These are phyloP conservation scores for Oscheius sp. DNA, from an alignment of 2,888 invertebrate species.

Conservation along the genomic window DNA sequence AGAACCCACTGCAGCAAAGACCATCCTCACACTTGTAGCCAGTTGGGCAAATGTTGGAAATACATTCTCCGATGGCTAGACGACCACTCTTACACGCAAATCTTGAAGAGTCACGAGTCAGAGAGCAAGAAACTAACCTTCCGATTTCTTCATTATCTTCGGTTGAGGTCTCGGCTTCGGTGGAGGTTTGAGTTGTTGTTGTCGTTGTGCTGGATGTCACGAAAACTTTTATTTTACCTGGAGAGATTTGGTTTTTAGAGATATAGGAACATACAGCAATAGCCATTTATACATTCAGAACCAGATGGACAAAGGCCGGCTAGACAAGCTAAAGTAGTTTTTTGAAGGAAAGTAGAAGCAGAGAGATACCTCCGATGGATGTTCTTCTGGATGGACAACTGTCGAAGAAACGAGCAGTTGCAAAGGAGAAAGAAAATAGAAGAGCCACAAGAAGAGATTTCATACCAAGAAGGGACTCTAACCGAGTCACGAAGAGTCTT, in stretches of 20 bases:
- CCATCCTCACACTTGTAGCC: constrained; percentile 55
- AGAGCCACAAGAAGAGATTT: neutral
- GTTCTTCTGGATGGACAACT: constrained; percentile 50
- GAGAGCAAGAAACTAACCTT: neutral
- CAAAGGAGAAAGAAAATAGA: neutral
- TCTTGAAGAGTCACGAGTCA: neutral
- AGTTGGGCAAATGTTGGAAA: constrained; percentile 50
- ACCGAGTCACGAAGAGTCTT: constrained; percentile 9
- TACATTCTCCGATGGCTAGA: constrained; percentile 54
- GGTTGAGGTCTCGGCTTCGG: constrained; percentile 2
- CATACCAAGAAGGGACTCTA: neutral
- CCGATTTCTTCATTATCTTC: constrained; percentile 26
- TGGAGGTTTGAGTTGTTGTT: neutral
- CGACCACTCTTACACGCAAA: constrained; percentile 37
- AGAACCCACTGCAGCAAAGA: constrained; percentile 58
- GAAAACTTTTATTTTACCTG: neutral
- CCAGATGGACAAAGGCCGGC: constrained; percentile 58
- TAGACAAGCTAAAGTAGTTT: constrained; percentile 49
- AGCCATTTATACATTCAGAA: constrained; percentile 56
- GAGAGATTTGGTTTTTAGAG: neutral
- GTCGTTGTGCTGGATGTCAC: neutral
- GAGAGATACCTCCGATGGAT: constrained; percentile 53
- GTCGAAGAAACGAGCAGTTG: constrained; percentile 45
- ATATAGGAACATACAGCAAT: constrained; percentile 45
- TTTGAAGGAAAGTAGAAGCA: neutral